These are phyloP conservation scores for Resseliella maxima DNA, from an alignment of 2,888 invertebrate species.

Conservation along the genomic window DNA sequence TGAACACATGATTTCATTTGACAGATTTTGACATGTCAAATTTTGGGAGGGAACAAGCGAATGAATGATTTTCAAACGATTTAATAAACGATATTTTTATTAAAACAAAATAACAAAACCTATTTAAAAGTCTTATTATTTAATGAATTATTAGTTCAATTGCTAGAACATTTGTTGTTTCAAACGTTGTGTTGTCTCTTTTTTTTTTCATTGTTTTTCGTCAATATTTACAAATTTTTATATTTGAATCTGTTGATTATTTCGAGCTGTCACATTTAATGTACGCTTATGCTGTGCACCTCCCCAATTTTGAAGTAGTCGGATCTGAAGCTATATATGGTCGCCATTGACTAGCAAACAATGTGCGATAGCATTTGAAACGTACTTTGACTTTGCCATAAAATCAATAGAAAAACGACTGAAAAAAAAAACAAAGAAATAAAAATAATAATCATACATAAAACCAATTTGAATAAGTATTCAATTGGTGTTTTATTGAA, in stretches of 20 bases:
- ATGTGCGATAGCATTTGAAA: slow-evolving; percentile 26
- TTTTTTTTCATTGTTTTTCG: too few species aligned
- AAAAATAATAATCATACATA: neutral
- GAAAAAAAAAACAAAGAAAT: neutral
- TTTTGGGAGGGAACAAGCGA: neutral
- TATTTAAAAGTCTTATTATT: neutral
- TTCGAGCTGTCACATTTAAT: neutral
- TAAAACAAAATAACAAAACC: neutral
- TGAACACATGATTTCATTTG: slow-evolving; percentile 42
- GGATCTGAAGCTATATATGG: slow-evolving; percentile 50
- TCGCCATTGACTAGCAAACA: slow-evolving; percentile 51
- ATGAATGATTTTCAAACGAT: neutral
- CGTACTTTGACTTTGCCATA: neutral
- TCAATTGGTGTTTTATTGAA: neutral
- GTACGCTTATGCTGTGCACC: neutral
- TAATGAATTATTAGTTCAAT: too few species aligned
- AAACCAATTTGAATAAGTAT: neutral
- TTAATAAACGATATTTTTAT: too few species aligned
- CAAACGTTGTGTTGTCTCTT: too few species aligned
- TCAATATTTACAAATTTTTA: neutral
- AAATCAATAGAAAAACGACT: neutral
- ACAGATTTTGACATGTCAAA: neutral
- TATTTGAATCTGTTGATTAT: neutral
- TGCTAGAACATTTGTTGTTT: too few species aligned
- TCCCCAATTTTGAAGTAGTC: neutral